A percentile compares a stretch with the other conserved stretches of the same genome.
Evolutionary conservation across 2,797 vertebrate genomes (phyloP).

Genomic region (Gephyroberyx darwinii): DNA sequence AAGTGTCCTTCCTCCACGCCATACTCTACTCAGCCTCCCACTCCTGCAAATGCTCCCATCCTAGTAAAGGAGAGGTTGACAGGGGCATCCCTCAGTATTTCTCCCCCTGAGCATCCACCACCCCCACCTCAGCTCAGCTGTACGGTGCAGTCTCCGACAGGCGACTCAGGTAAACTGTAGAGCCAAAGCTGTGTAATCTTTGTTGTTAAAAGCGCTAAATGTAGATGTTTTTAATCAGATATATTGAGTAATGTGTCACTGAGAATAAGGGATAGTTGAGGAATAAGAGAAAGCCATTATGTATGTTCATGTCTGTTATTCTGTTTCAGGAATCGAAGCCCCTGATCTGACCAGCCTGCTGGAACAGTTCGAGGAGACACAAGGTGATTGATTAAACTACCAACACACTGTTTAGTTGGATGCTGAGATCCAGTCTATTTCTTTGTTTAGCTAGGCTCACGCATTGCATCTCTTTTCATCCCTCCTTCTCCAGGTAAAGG

Average conservation of each 20-base stretch:
- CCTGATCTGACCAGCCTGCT: conserved; percentile 92
- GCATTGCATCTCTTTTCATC: background rate
- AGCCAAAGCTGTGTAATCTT: background rate
- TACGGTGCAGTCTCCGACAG: conserved; percentile 1
- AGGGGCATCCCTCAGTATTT: background rate
- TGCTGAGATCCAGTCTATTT: background rate
- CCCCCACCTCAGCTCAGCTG: background rate
- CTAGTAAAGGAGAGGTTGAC: conserved; percentile 1
- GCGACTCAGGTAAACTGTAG: conserved; percentile 58
- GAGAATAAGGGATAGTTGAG: background rate
- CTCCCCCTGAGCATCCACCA: background rate
- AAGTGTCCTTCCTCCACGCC: background rate
- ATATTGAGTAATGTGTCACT: too few relatives aligned
- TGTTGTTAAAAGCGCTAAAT: background rate
- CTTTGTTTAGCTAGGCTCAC: background rate
- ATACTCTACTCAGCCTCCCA: background rate
- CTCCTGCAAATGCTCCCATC: background rate
- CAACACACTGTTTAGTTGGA: background rate
- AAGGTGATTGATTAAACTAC: conserved; percentile 80
- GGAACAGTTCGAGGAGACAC: conserved; percentile 95
- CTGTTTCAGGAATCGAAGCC: conserved; percentile 89
- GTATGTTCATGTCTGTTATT: background rate
- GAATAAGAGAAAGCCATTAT: background rate
- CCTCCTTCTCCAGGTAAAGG: conserved; percentile 83
- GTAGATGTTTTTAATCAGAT: background rate